Evolutionary conservation across 2,797 vertebrate genomes (phyloP).

Genomic region (Enoplosus armatus): DNA sequence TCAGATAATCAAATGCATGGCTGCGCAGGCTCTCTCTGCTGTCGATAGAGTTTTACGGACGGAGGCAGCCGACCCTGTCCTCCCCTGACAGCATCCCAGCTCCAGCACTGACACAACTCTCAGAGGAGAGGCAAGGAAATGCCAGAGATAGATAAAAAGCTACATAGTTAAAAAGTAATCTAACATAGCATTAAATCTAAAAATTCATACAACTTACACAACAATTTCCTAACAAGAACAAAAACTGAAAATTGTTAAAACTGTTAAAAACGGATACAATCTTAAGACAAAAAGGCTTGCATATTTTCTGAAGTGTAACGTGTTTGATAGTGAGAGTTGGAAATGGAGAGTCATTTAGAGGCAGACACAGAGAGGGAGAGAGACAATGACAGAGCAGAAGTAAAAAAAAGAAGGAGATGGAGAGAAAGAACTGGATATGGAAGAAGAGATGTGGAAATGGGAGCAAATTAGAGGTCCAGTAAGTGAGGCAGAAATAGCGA

Average conservation of each 20-base stretch:
- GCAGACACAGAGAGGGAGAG: background rate
- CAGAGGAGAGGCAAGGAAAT: constrained; percentile 38
- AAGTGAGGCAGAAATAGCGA: constrained; percentile 29
- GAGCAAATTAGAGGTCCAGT: constrained; percentile 17
- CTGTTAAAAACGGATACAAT: background rate
- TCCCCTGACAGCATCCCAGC: constrained; percentile 57
- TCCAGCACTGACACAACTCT: constrained; percentile 58
- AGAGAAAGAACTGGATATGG: background rate
- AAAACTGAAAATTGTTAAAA: background rate
- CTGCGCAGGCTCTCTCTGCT: constrained; percentile 69
- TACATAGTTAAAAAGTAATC: background rate
- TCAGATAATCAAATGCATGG: constrained; percentile 77
- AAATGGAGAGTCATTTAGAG: constrained; percentile 9
- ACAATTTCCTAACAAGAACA: background rate
- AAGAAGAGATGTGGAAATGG: constrained; percentile 20
- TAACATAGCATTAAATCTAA: background rate
- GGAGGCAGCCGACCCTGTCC: constrained; percentile 63
- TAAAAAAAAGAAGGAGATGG: constrained; percentile 10
- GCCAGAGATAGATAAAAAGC: background rate
- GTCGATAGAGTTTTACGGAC: constrained; percentile 68
- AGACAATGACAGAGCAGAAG: constrained; percentile 30
- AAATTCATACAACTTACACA: background rate
- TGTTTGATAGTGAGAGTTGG: background rate
- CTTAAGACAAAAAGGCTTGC: background rate
- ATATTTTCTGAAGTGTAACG: background rate